Base-by-base conservation (phyloP, 1,140 invertebrate genomes). In the Sarcophaga bullata region DNA sequence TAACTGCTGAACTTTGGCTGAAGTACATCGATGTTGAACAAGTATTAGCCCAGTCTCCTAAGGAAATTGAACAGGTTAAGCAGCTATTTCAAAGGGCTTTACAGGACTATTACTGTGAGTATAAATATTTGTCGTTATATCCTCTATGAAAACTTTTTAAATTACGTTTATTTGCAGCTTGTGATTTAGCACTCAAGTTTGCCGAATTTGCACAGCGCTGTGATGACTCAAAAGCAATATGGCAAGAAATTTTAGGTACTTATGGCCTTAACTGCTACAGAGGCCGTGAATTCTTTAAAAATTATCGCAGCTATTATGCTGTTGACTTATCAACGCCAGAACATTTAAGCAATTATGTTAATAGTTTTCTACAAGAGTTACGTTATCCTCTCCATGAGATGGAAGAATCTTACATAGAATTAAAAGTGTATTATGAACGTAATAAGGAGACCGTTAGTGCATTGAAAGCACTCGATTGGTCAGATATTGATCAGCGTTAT, bases 321-420 rank as follows among this genome's bases (percentile, higher is more conserved):
- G 11, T 19, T 15, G 80, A 83, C 48, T 49, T 75, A 58, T 72
- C 82, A 10, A 25, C 46, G 46, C 19, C 89, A 84, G 47, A 85
- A 81, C 62, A 68, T 2, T 19, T 17, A 68, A 68, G 19, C 9
- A 68, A 68, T 25, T 83, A 80, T 90, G 72, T 85, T 83, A 37
- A 87, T 89, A 83, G 84, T 87, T 84, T 80, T 80, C 10, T 84
- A 19, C 81, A 75, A 17, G 89, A 91, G 84, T 82, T 91, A 48
- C 86, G 86, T 10, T 86, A 91, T 75, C 91, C 91, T 17, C 84
- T 91, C 8, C 48, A 89, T 17, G 84, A 87, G 52, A 91, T 91
- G 86, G 87, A 90, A 82, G 86, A 85, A 50, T 90, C 87, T 15
- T 91, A 90, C 83, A 85, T 84, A n/a, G 90, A 91, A 85, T 91